These are phyloP conservation scores for Centruroides sculpturatus DNA, from an alignment of 1,140 invertebrate species.

Conservation along the genomic window DNA sequence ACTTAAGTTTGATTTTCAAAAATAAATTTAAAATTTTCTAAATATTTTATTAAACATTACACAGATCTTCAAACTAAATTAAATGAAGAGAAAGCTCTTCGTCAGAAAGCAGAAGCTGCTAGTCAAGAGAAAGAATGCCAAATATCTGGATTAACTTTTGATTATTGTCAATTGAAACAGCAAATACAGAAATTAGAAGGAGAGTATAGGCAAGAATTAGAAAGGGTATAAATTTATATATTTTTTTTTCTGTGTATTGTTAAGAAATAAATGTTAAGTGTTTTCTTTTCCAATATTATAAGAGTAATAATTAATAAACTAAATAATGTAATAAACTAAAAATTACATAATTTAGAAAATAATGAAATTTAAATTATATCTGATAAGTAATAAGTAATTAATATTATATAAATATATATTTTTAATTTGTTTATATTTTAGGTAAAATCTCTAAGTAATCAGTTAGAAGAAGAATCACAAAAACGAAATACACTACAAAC, in stretches of 20 bases:
- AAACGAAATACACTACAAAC: conserved; percentile 52
- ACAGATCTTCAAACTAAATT: conserved; percentile 75
- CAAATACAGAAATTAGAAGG: conserved; percentile 76
- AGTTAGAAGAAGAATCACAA: conserved; percentile 77
- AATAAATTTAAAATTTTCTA: conserved; percentile 5
- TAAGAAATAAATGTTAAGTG: too few relatives aligned
- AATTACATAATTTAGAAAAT: too few relatives aligned
- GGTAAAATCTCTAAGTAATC: conserved; percentile 57
- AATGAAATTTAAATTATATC: too few relatives aligned
- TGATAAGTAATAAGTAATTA: too few relatives aligned
- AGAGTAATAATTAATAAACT: too few relatives aligned
- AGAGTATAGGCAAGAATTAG: conserved; percentile 70
- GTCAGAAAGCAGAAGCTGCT: conserved; percentile 64
- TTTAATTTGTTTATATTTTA: conserved; percentile 20
- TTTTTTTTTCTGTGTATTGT: too few relatives aligned
- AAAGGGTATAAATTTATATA: conserved; percentile 42
- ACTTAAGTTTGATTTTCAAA: neutral
- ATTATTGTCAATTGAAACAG: conserved; percentile 81
- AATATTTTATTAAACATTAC: conserved; percentile 6
- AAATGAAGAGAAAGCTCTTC: conserved; percentile 69
- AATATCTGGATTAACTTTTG: conserved; percentile 83
- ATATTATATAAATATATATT: neutral
- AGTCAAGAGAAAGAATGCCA: conserved; percentile 84
- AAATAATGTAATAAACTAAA: too few relatives aligned
- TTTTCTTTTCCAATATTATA: too few relatives aligned